Evolutionary conservation across 2,888 invertebrate genomes (phyloP), one percentile per base, ranked within the genome.

Genomic region (Morpho achilles): DNA sequence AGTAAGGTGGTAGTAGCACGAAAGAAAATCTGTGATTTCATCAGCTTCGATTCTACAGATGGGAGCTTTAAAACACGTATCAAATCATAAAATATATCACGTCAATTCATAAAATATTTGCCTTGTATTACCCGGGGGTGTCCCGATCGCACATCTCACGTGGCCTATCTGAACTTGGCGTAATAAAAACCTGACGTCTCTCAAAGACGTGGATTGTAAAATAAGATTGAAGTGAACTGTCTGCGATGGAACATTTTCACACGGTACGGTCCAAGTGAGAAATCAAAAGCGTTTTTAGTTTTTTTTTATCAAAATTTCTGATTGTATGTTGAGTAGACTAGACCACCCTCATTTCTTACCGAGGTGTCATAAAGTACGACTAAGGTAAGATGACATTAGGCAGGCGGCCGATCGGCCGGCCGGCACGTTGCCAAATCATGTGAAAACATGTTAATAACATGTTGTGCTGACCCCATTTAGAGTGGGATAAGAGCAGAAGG

Each of bases 201-300:
- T 72, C 71, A 70, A 72, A 75, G 71, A 76, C 77, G 76, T 75
- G 77, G 76, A 79, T 80, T 80, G 82, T 81, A 79, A 79, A 85
- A 84, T 82, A 79, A 79, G 80, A 84, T 83, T 80, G 82, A 73
- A 76, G 74, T 73, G 67, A 63, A 68, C 69, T 75, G 77, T 77
- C 79, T 78, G 76, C 72, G 67, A 62, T 66, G 67, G 74, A 75
- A 78, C 74, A 71, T 74, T 76, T 66, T 75, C 66, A 67, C 69
- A 65, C 64, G 56, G 51, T 49, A 16, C 62, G 70, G 59, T 22
- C 2, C 56, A 66, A 72, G 63, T 50, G 7, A 66, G 6, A 39
- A 64, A 63, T 43, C 9, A 8, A 41, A 7, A 41, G 41, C 22
- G 6, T 16, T 7, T 41, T 46, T 1, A 32, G 32, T 32, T 3